Conservation (phyloP, 2,113 vertebrate species). For the Marmota flaviventris region DNA sequence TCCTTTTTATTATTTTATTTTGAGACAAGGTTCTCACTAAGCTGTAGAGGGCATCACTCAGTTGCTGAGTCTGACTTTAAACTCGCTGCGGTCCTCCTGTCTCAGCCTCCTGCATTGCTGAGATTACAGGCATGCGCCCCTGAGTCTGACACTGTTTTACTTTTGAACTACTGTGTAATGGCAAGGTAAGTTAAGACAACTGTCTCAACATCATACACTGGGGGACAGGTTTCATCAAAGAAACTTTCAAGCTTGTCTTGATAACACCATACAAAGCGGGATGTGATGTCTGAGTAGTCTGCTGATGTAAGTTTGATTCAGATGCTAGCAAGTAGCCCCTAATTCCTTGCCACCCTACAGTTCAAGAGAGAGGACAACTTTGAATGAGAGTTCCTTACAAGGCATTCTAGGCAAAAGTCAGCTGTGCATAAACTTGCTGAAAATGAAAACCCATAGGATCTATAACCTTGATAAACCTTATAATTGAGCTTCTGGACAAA, state of each 20-base stretch:
- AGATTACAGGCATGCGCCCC: no score
- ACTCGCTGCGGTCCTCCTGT: no score
- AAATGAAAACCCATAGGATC: not conserved
- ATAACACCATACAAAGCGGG: not conserved
- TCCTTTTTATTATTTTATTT: no score
- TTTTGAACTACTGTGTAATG: not conserved
- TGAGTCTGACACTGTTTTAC: not conserved
- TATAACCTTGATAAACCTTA: not conserved
- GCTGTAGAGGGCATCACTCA: no score
- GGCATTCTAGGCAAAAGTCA: not conserved
- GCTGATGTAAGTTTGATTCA: not conserved
- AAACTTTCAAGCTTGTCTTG: not conserved
- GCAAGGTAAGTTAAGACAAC: not conserved
- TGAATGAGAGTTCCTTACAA: not conserved
- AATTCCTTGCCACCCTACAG: accelerated
- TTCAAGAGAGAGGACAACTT: accelerated
- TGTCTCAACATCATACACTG: not conserved
- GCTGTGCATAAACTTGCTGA: not conserved
- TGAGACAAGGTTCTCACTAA: no score
- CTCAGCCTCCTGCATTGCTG: no score
- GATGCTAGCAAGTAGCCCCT: not conserved
- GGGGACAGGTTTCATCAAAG: not conserved
- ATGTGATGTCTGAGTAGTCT: not conserved
- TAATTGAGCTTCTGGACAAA: not conserved
- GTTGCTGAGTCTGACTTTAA: no score